Percentiles rank a stretch among this genome's conserved stretches.
These are phyloP conservation scores for Spatula versicolor DNA, from an alignment of 2,797 vertebrate genomes.

Conservation along the genomic window DNA sequence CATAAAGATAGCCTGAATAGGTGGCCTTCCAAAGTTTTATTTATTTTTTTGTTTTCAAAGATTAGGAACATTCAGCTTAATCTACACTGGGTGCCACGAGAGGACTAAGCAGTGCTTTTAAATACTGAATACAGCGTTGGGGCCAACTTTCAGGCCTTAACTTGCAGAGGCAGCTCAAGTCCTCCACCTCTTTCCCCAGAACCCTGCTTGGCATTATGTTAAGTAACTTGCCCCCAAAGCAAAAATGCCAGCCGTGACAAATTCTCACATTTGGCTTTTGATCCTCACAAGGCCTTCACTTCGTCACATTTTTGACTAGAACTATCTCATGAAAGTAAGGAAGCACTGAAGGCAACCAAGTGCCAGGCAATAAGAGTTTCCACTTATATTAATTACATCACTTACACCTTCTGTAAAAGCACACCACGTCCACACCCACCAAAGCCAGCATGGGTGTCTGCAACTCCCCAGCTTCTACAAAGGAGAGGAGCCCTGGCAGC, in stretches of 20 bases:
- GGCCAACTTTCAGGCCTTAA: not conserved
- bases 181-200: not conserved
- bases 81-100: not conserved
- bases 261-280: not conserved
- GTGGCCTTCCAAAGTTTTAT: not conserved
- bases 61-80: not conserved
- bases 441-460: not conserved
- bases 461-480: not conserved
- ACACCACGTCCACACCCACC: not conserved
- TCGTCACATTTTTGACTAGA: not conserved
- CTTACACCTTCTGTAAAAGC: not conserved
- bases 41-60: not conserved
- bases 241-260: not conserved
- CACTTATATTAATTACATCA: not conserved
- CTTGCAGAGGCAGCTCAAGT: not conserved
- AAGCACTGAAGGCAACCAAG: not conserved
- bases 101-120: not conserved
- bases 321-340: not conserved
- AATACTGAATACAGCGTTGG: not conserved
- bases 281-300: not conserved
- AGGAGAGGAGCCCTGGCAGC: not conserved
- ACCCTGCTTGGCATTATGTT: not conserved
- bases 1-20: not conserved
- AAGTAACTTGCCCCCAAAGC: not conserved
- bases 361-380: not conserved